Conservation (phyloP, 2,888 invertebrate genomes). For the Parnassius orleans region DNA sequence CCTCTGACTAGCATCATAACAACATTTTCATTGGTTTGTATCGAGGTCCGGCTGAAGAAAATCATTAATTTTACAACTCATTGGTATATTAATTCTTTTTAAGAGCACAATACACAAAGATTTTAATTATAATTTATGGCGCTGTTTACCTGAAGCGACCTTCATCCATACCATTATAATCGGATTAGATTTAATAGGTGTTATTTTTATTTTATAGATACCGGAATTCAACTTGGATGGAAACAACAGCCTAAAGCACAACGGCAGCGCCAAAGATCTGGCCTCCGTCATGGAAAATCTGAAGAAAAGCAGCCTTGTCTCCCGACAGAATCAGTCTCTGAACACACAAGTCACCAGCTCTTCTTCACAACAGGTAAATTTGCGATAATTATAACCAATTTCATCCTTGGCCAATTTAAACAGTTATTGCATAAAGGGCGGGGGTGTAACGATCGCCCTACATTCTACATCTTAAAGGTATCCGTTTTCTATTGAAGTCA, state of each 20-base stretch:
- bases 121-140: constrained; percentile 19
- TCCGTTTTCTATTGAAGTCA: too few relatives aligned
- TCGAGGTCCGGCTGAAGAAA: constrained; percentile 7
- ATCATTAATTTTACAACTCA: constrained; percentile 22
- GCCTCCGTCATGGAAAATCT: constrained; percentile 87
- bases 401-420: neutral
- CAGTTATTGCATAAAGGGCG: too few relatives aligned
- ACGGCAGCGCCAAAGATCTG: constrained; percentile 81
- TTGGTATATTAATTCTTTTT: constrained; percentile 22
- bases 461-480: too few relatives aligned
- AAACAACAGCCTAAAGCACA: constrained; percentile 74
- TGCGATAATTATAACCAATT: neutral
- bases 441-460: neutral
- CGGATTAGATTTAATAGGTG: constrained; percentile 14
- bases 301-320: constrained; percentile 82
- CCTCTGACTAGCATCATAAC: constrained; percentile 3
- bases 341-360: constrained; percentile 80
- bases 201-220: constrained; percentile 54
- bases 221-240: constrained; percentile 83
- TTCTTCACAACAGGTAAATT: constrained; percentile 76
- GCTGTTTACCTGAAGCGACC: neutral
- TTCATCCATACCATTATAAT: constrained; percentile 10
- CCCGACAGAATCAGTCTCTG: constrained; percentile 69
- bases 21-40: constrained; percentile 9
- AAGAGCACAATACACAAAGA: constrained; percentile 10